Base-by-base conservation (phyloP, 2,113 vertebrate species). In the Origma solitaria region DNA sequence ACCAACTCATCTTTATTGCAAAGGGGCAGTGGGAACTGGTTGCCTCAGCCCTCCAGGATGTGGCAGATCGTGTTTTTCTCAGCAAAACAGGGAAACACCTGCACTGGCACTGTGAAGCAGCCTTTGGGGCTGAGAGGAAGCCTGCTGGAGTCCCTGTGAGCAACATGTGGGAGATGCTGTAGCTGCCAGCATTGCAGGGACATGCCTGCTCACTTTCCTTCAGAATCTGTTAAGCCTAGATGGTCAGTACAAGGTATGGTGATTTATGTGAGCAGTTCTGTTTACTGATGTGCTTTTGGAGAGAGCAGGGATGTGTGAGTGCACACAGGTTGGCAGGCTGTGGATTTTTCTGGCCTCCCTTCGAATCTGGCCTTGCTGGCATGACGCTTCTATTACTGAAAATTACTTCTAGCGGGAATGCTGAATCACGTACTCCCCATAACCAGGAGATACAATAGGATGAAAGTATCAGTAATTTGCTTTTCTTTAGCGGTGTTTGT, bases 391-490 rank as follows among this genome's bases (percentile, higher is more conserved):
- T 94, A 61, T 92, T 94, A 85, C 82, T 81, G 94, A 91, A 92
- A 94, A 97, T 96, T 82, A 83, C 90, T 94, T 94, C 35, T 90
- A 86, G 79, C 1, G 1, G 82, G 94, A 96, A 72, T 96, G 96
- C 95, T 97, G 96, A 96, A 96, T 97, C 96, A 96, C 15, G 8
- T 91, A 92, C 82, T 95, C 79, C 68, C 30, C 2, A 84, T 87
- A 95, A 78, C 47, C 64, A 78, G 56, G 68, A 92, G 90, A 81
- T 73, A 58, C 68, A 68, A 49, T 83, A 70, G 82, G 90, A 88
- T 92, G 88, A 81, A 90, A 64, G 64, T 88, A 81, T 93, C 79
- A 24, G 38, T 94, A 66, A 51, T 81, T 88, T 37, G 31, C 38
- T 47, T 88, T 87, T 91, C 51, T 85, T 73, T 51, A 38, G 19